Evolutionary conservation across 2,113 vertebrate genomes (phyloP).

Genomic region (Myodes glareolus): DNA sequence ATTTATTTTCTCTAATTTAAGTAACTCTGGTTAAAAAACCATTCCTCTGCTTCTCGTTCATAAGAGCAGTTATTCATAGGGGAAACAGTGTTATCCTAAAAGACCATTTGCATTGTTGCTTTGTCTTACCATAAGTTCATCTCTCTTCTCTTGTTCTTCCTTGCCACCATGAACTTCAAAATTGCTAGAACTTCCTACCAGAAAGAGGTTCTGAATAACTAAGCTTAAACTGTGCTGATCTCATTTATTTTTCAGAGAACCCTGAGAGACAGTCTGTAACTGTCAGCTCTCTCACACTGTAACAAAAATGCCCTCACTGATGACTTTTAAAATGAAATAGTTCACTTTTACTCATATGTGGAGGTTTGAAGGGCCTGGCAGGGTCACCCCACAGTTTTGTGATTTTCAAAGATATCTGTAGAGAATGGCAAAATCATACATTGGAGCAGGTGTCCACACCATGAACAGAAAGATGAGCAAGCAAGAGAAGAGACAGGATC

Average conservation of each 20-base stretch:
- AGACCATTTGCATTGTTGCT: neutral
- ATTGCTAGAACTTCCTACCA: neutral
- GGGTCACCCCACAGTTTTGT: neutral
- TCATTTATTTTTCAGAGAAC: slow-evolving; percentile 20
- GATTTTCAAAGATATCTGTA: neutral
- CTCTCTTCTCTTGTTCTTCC: neutral
- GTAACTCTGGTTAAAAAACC: neutral
- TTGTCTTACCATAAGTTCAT: neutral
- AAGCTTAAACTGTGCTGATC: neutral
- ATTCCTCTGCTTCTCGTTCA: neutral
- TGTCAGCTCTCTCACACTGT: neutral
- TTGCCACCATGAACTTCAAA: neutral
- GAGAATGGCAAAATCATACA: neutral
- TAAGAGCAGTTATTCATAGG: neutral
- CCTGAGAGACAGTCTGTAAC: neutral
- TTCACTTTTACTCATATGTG: neutral
- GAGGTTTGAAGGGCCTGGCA: neutral
- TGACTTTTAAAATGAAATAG: neutral
- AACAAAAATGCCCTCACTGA: neutral
- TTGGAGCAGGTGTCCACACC: neutral
- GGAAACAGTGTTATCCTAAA: neutral
- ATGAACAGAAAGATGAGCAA: neutral
- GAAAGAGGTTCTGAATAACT: neutral
- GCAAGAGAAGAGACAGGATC: neutral
- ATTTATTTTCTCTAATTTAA: slow-evolving; percentile 29